phyloP scores from a whole-genome alignment of 2,113 vertebrate species.

The Neodontobutis hainanensis region DNA sequence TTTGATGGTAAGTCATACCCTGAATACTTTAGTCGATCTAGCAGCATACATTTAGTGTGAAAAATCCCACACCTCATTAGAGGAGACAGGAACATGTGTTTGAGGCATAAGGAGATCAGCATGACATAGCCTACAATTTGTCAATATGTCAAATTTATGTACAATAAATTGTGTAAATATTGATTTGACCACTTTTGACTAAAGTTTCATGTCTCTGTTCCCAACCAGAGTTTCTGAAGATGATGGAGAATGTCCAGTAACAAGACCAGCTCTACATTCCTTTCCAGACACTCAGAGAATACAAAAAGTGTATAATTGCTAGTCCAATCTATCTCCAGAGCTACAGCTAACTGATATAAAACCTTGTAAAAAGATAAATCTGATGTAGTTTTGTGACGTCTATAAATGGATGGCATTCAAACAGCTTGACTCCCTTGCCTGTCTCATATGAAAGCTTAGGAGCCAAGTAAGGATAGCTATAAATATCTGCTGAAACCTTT shows the following conservation, averaged over 20 bases:
- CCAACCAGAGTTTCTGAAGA: slow-evolving; percentile 79
- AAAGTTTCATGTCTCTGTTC: neutral
- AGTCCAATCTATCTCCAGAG: neutral
- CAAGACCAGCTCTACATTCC: slow-evolving; percentile 60
- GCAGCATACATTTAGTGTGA: too few species aligned
- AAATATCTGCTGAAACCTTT: slow-evolving; percentile 76
- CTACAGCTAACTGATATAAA: neutral
- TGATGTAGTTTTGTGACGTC: slow-evolving; percentile 1
- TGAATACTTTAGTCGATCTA: too few species aligned
- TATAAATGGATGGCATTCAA: slow-evolving; percentile 2
- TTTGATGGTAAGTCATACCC: slow-evolving; percentile 77
- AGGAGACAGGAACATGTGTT: too few species aligned
- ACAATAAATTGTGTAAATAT: too few species aligned
- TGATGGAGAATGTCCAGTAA: slow-evolving; percentile 83
- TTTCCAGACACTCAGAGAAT: slow-evolving; percentile 10
- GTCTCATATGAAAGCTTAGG: slow-evolving; percentile 25
- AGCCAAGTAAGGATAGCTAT: slow-evolving; percentile 57
- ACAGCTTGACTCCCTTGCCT: neutral
- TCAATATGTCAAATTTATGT: too few species aligned
- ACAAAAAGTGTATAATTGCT: neutral
- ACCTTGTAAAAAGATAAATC: neutral
- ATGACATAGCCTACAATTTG: too few species aligned
- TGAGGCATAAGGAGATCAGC: too few species aligned
- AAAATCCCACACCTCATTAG: too few species aligned
- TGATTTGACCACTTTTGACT: neutral